phyloP scores from a whole-genome alignment of 2,113 vertebrate species.

The Tichodroma muraria region DNA sequence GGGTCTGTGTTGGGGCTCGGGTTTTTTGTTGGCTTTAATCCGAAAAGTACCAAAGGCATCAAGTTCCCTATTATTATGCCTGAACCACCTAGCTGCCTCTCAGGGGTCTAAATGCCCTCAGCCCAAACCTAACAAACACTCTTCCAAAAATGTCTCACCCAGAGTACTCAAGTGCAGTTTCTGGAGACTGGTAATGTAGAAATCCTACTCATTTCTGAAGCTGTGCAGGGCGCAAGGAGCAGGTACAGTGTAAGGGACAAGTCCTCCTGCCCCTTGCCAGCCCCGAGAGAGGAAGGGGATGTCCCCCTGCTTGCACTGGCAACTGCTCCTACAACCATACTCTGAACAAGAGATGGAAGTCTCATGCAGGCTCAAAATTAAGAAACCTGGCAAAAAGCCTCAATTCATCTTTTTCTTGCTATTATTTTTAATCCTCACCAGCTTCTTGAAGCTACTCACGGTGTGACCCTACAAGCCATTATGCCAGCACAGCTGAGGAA shows the following conservation, averaged over 20 bases:
- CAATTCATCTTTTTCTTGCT: neutral
- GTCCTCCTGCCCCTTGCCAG: neutral
- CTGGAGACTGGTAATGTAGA: neutral
- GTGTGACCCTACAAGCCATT: neutral
- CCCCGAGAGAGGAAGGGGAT: neutral
- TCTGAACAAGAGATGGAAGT: neutral
- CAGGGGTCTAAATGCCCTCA: neutral
- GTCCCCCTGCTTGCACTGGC: rapidly evolving
- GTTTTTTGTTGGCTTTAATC: neutral
- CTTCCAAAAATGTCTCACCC: neutral
- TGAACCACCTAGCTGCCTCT: neutral
- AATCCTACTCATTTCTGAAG: neutral
- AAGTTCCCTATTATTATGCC: neutral
- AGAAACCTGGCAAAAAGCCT: neutral
- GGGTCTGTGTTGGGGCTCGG: neutral
- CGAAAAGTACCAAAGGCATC: neutral
- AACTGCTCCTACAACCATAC: neutral
- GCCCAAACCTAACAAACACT: neutral
- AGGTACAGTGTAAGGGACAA: rapidly evolving
- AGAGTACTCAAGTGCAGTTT: neutral
- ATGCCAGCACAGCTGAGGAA: neutral
- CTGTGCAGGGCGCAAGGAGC: neutral
- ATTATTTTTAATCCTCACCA: neutral
- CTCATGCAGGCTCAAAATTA: neutral
- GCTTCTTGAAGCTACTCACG: neutral